A percentile compares a stretch with the other conserved stretches of the same genome.
phyloP scores from a whole-genome alignment of 2,797 vertebrate genomes.

The Borostomias antarcticus region DNA sequence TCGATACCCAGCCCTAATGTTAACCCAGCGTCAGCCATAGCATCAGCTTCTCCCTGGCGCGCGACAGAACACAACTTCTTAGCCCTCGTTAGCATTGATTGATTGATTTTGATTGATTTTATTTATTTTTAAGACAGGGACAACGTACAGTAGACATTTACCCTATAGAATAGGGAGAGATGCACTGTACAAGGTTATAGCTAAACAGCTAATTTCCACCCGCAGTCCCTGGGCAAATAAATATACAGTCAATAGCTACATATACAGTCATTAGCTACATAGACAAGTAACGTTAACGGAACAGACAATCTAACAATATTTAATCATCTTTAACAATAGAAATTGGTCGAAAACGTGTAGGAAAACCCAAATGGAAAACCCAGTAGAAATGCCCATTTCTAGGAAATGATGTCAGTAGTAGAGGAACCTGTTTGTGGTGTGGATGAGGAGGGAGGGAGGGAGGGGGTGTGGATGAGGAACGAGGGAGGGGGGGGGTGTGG shows the following conservation, averaged over 20 bases:
- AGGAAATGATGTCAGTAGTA: neutral
- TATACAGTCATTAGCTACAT: no score
- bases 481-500: neutral
- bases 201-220: no score
- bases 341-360: neutral
- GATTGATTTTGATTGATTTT: no score
- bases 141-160: no score
- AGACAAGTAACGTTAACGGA: no score
- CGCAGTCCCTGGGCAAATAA: no score
- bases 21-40: neutral
- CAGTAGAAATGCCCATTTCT: neutral
- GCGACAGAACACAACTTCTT: slow-evolving; percentile 58
- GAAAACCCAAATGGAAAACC: neutral
- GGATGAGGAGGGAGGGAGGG: neutral
- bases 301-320: no score
- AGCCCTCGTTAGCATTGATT: slow-evolving; percentile 16
- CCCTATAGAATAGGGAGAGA: no score
- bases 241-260: neutral
- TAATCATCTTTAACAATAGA: neutral
- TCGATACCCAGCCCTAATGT: no score
- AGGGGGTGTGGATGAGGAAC: neutral
- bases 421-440: neutral
- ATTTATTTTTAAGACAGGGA: no score
- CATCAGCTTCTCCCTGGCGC: no score
- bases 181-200: no score